phyloP scores from a whole-genome alignment of 2,113 vertebrate species.

The Pachycephala philippinensis region DNA sequence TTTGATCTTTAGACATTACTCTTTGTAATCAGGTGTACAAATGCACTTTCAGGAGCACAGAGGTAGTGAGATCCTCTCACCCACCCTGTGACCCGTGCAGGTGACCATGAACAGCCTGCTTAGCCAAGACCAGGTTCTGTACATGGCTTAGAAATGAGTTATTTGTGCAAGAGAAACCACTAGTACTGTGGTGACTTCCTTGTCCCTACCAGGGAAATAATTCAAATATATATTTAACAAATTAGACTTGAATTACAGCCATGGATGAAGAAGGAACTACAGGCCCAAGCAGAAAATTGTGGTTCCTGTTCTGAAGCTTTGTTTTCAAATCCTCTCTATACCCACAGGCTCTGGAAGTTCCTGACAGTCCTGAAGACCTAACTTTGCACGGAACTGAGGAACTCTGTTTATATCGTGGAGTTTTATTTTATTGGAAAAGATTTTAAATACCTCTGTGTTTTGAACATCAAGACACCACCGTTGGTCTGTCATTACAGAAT shows the following conservation, averaged over 20 bases:
- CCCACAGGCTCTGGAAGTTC: not conserved
- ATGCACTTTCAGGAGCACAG: not conserved
- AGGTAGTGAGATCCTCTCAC: not conserved
- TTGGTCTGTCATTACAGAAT: not conserved
- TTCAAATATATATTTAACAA: not conserved
- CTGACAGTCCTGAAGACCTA: not conserved
- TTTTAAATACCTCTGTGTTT: not conserved
- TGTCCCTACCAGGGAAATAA: not conserved
- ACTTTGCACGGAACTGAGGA: not conserved
- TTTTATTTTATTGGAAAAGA: not conserved
- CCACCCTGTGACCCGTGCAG: not conserved
- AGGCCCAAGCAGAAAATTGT: not conserved
- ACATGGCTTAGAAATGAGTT: not conserved
- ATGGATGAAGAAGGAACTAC: not conserved
- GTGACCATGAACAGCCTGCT: not conserved
- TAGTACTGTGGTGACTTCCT: not conserved
- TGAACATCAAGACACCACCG: not conserved
- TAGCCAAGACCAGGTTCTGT: not conserved
- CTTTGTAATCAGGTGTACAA: not conserved
- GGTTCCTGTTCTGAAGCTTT: not conserved
- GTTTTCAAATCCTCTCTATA: not conserved
- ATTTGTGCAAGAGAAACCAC: not conserved
- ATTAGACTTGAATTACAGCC: not conserved
- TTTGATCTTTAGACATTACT: slow-evolving; percentile 9
- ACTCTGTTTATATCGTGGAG: not conserved